Base-by-base conservation (phyloP, 1,140 invertebrate species). In the Bombus vancouverensis region DNA sequence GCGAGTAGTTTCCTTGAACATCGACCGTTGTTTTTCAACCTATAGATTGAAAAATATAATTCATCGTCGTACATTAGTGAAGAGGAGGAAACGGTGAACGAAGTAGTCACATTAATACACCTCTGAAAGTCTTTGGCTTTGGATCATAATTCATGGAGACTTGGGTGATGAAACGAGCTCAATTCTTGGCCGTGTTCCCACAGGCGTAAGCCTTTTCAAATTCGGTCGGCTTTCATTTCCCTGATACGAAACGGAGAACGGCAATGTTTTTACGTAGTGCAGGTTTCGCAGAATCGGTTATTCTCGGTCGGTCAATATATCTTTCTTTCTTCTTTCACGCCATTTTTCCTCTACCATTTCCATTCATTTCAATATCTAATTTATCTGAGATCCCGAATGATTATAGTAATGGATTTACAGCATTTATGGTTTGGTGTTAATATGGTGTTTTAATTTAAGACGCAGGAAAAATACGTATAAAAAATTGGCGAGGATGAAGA, bases 131-230 rank as follows among this genome's bases (percentile, higher is more conserved):
- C 57, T 76, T 88, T 81, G 70, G 72, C 34, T 83, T 68, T n/a
- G 12, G 75, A 84, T 86, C 66, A 76, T 87, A 87, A 89, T 89
- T 89, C 84, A 89, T 80, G 75, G 47, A 73, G 76, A 76, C 32
- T 77, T 57, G 32, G 72, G 59, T 87, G 88, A 76, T 76, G 80
- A 89, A 81, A 85, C 22, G 32, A n/a, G 39, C 6, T 22, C 44
- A 37, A 89, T 86, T 84, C 39, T 89, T 89, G 88, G 88, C 88
- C 47, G n/a, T 53, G 13, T n/a, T 81, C 88, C 84, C 85, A 37
- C 65, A n/a, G 71, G 72, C 53, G 25, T 34, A 13, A 79, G 66
- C 22, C 76, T 62, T 34, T 68, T 79, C 37, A 25, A 81, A 74
- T 81, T 81, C 59, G 34, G 42, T 53, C 78, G 59, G 57, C 83